phyloP scores from a whole-genome alignment of 2,888 invertebrate genomes.

The Trypoxylon attenuatum region DNA sequence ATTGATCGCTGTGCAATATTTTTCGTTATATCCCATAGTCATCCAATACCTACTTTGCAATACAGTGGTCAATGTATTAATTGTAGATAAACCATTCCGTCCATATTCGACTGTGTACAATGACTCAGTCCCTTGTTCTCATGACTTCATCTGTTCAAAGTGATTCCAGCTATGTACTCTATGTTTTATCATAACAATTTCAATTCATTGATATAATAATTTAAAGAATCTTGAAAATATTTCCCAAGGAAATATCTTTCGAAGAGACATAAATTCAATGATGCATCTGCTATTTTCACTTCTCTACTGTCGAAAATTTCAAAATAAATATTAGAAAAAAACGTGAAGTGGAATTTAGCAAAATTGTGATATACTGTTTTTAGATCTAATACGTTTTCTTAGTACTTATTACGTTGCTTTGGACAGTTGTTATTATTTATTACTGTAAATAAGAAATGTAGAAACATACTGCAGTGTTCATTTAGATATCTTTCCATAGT shows the following conservation, averaged over 20 bases:
- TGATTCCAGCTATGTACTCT: background rate
- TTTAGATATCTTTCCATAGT: background rate
- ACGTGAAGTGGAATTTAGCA: constrained; percentile 48
- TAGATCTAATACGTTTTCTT: background rate
- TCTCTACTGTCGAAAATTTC: constrained; percentile 12
- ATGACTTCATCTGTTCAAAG: no score
- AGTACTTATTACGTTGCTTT: background rate
- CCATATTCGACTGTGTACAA: no score
- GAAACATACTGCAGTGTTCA: no score
- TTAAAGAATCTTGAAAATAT: constrained; percentile 42
- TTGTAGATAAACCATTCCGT: constrained; percentile 9
- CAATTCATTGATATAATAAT: background rate
- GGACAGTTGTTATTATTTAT: constrained; percentile 1
- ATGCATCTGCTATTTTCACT: constrained; percentile 45
- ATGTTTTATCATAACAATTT: background rate
- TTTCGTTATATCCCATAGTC: no score
- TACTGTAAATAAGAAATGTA: constrained; percentile 29
- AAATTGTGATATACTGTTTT: constrained; percentile 5
- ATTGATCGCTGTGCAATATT: background rate
- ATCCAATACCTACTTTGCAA: no score
- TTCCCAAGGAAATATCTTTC: constrained; percentile 48
- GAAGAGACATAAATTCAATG: constrained; percentile 17
- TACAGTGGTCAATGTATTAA: background rate
- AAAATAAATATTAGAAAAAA: background rate
- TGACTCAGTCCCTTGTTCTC: no score